phyloP scores from a whole-genome alignment of 2,113 vertebrate genomes.

The Varanus komodoensis region DNA sequence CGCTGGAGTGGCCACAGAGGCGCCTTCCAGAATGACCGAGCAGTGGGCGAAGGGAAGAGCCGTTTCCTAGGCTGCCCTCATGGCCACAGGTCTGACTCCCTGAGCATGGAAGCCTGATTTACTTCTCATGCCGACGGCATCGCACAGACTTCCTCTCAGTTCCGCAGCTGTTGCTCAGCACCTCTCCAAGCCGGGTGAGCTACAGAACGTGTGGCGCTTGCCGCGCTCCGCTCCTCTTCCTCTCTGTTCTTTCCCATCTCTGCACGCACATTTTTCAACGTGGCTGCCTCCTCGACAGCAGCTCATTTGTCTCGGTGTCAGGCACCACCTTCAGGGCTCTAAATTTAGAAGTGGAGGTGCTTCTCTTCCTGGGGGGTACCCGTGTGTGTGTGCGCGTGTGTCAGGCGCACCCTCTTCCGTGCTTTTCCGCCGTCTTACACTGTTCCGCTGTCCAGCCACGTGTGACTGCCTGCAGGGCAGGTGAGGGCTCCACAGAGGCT shows the following conservation, averaged over 20 bases:
- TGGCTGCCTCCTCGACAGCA: neutral
- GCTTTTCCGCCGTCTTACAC: neutral
- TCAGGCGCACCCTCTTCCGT: neutral
- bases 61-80: too few species aligned
- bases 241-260: neutral
- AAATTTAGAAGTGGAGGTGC: neutral
- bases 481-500: constrained; percentile 53
- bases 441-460: constrained; percentile 25
- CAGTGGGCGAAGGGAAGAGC: too few species aligned
- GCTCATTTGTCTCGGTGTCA: neutral
- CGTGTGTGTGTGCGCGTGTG: neutral
- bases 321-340: neutral
- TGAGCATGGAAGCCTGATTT: neutral
- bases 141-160: neutral
- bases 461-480: constrained; percentile 65
- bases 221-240: neutral
- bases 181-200: neutral
- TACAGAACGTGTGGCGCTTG: neutral
- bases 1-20: neutral
- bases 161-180: neutral
- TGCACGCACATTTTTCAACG: neutral
- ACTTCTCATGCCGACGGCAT: neutral
- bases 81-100: neutral
- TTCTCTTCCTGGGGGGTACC: neutral
- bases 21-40: neutral